Base-by-base conservation (phyloP, 2,797 vertebrate genomes). In the Peromyscus melanophrys region DNA sequence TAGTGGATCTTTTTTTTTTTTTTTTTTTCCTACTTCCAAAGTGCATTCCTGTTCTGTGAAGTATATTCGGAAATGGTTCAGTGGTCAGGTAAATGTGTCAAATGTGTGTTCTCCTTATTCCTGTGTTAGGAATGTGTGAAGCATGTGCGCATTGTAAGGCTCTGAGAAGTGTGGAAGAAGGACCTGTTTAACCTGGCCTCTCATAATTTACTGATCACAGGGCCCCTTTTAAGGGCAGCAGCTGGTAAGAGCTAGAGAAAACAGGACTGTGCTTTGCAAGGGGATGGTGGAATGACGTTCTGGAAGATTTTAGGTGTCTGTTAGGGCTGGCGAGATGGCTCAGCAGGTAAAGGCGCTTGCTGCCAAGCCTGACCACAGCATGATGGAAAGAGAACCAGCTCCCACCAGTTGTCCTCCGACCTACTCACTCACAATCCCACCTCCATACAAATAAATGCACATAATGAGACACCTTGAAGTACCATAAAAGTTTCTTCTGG, bases 181-280 rank as follows among this genome's bases (percentile, higher is more conserved):
- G 9, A 46, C 71, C 40, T 73, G 9, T 86, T 90, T 92, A 77
- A 81, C 52, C 75, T 63, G 10, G 0, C 46, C 12, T 75, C 61
- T 80, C 27, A 61, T 25, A 40, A 34, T n/a, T 27, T 10, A 7
- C 63, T 4, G 25, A 14, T 16, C 63, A 85, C 19, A n/a, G 63
- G 61, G 43, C 6, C 17, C 61, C 8, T 46, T 40, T 67, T 46
- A 65, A 84, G 27, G 37, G 10, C 6, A 46, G 16, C 17, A 43
- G 59, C 25, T 43, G 23, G 21, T 89, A 57, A 52, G 78, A 57
- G 57, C 34, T 89, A 65, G 73, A 34, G 71, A 65, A 89, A 94
- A 71, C 83, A 19, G 55, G 27, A 12, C 61, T 77, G 17, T 90
- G 57, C 76, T 96, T 95, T 95, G 17, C 31, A 52, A 95, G 84